Percentiles rank a stretch among this genome's conserved stretches.
Evolutionary conservation across 2,888 invertebrate species (phyloP).

Genomic region (Dichetophora obliterata): DNA sequence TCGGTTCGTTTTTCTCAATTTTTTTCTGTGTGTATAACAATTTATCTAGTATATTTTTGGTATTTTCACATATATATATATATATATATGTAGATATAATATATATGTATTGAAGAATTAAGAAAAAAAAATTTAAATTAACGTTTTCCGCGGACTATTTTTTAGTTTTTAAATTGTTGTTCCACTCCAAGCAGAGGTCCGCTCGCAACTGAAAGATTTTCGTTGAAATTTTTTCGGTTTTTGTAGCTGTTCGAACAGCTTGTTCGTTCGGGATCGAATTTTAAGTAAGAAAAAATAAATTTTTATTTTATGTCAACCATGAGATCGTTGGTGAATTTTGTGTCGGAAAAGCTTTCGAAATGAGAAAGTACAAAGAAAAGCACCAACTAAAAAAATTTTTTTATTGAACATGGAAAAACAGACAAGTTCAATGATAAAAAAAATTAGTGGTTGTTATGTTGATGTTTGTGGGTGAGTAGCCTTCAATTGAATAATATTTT

Average conservation of each 20-base stretch:
- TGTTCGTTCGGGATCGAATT: constrained; percentile 35
- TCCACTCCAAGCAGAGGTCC: constrained; percentile 71
- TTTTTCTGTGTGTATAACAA: constrained; percentile 52
- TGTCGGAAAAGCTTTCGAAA: constrained; percentile 7
- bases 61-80: constrained; percentile 51
- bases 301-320: constrained; percentile 9
- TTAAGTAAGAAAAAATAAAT: constrained; percentile 13
- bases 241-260: constrained; percentile 2
- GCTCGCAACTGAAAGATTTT: constrained; percentile 70
- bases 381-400: not conserved
- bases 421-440: constrained; percentile 33
- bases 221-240: constrained; percentile 45
- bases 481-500: not conserved
- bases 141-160: constrained; percentile 70
- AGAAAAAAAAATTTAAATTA: constrained; percentile 47
- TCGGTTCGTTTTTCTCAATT: constrained; percentile 41
- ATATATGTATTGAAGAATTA: constrained; percentile 45
- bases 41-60: constrained; percentile 57
- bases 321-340: constrained; percentile 22
- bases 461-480: not conserved
- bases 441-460: not conserved
- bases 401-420: constrained; percentile 26
- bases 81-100: constrained; percentile 41
- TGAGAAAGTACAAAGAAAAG: not conserved
- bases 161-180: constrained; percentile 62